Percentiles rank a stretch among this genome's conserved stretches.
Conservation (phyloP, 2,113 vertebrate species). For the Halcyon senegalensis region DNA sequence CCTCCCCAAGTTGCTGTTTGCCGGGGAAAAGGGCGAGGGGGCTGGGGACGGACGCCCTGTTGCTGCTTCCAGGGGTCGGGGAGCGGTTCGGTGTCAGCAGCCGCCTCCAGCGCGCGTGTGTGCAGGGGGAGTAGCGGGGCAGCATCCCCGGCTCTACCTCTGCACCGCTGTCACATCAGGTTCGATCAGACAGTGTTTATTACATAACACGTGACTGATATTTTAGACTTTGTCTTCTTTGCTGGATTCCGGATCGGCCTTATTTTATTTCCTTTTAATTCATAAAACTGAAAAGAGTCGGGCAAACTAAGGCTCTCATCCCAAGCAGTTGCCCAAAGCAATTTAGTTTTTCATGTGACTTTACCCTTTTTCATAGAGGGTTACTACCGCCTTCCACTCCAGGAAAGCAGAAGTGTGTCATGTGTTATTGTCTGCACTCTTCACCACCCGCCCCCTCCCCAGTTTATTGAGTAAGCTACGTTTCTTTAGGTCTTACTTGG, state of each 20-base stretch:
- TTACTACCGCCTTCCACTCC: neutral
- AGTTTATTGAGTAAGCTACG: neutral
- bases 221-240: neutral
- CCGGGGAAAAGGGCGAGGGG: neutral
- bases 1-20: neutral
- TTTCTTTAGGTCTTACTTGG: neutral
- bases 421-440: neutral
- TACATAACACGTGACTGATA: neutral
- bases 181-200: neutral
- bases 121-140: neutral
- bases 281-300: neutral
- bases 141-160: neutral
- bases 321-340: neutral
- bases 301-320: neutral
- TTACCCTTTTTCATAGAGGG: neutral
- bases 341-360: slow-evolving; percentile 2
- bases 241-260: neutral
- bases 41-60: neutral
- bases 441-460: no score
- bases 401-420: neutral
- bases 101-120: neutral
- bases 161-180: neutral
- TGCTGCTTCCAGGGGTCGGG: neutral
- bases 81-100: neutral
- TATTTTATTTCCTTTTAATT: neutral